phyloP scores from a whole-genome alignment of 2,888 invertebrate species.

The Crematogaster levior region DNA sequence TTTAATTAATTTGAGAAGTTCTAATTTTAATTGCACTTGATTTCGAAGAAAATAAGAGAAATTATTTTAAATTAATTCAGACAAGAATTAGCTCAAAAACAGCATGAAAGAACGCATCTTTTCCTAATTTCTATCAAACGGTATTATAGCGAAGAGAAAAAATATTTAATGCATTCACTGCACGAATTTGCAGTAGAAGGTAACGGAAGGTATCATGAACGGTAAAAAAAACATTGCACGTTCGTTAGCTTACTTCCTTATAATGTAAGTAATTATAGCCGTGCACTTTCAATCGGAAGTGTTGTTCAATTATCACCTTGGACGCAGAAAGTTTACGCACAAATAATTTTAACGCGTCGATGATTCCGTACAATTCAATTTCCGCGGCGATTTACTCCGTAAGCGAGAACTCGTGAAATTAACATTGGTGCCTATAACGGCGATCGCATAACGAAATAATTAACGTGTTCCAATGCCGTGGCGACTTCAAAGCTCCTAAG shows the following conservation, averaged over 20 bases:
- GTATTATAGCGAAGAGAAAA: background rate
- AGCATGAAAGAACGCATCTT: background rate
- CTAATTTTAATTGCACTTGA: background rate
- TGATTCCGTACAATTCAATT: constrained; percentile 27
- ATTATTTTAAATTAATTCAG: background rate
- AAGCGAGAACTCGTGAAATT: constrained; percentile 21
- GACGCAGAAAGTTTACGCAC: background rate
- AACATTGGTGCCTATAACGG: constrained; percentile 18
- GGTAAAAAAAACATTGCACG: background rate
- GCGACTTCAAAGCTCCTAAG: constrained; percentile 35
- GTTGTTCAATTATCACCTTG: constrained; percentile 30
- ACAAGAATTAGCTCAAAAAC: background rate
- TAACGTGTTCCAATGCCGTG: constrained; percentile 18
- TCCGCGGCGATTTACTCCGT: constrained; percentile 8
- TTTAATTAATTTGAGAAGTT: background rate
- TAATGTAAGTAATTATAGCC: constrained; percentile 24
- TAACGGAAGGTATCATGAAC: background rate
- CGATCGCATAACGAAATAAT: constrained; percentile 41
- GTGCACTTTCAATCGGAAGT: constrained; percentile 23
- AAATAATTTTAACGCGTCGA: background rate
- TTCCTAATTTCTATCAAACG: background rate
- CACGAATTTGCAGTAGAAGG: constrained; percentile 4
- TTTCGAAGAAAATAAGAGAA: constrained; percentile 16
- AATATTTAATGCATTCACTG: background rate
- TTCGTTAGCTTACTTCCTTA: constrained; percentile 22